phyloP scores from a whole-genome alignment of 1,140 invertebrate genomes.

The Maniola jurtina region DNA sequence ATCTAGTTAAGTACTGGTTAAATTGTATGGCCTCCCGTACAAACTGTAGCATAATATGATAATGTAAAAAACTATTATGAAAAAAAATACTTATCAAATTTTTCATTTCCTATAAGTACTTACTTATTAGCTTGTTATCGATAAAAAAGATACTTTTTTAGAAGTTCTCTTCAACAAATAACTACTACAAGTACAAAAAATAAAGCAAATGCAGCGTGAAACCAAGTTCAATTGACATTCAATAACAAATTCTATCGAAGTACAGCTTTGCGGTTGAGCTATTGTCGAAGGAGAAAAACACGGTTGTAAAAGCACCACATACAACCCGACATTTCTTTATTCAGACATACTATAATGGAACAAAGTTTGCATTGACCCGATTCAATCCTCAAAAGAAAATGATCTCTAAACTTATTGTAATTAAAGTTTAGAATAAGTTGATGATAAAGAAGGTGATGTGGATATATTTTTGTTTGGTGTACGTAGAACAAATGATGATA shows the following conservation, averaged over 20 bases:
- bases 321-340: constrained; percentile 49
- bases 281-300: constrained; percentile 27
- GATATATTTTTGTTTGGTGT: constrained; percentile 17
- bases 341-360: constrained; percentile 19
- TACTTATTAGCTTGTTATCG: too few species aligned
- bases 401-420: background rate
- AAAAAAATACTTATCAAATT: too few species aligned
- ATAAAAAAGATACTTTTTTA: too few species aligned
- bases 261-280: constrained; percentile 29
- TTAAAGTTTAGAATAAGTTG: background rate
- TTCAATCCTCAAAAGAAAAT: background rate
- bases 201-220: constrained; percentile 13
- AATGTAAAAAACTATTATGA: too few species aligned
- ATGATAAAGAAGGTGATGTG: background rate
- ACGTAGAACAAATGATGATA: constrained; percentile 51
- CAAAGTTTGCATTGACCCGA: background rate
- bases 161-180: background rate
- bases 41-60: too few species aligned
- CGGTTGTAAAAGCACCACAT: constrained; percentile 25
- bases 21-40: too few species aligned
- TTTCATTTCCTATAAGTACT: too few species aligned
- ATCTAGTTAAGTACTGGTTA: too few species aligned
- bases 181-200: background rate
- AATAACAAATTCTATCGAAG: constrained; percentile 29
- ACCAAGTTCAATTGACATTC: constrained; percentile 28